A percentile compares a stretch with the other conserved stretches of the same genome.
Evolutionary conservation across 1,140 invertebrate genomes (phyloP).

Genomic region (Pogonomyrmex barbatus): DNA sequence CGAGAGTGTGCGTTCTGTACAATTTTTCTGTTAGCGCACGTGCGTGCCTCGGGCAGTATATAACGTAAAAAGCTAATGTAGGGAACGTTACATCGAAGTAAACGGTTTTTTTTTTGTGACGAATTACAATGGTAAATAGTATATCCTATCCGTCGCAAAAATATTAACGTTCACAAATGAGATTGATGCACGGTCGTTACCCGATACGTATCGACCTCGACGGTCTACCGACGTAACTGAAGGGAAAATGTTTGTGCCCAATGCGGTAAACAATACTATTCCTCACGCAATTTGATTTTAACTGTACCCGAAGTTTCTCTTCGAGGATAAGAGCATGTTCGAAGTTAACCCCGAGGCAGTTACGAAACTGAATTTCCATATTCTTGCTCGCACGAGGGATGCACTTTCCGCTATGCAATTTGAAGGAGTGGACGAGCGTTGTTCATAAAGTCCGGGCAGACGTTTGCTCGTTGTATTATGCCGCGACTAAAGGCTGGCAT

Average conservation of each 20-base stretch:
- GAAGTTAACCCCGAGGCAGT: conserved; percentile 51
- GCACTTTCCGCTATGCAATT: conserved; percentile 55
- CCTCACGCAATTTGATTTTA: conserved; percentile 55
- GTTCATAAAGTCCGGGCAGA: conserved; percentile 53
- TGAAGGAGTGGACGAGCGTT: conserved; percentile 52
- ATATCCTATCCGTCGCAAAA: not conserved
- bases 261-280: conserved; percentile 44
- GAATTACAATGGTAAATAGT: not conserved
- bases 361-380: conserved; percentile 59
- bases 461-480: not conserved
- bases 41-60: not conserved
- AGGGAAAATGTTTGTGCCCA: conserved; percentile 35
- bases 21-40: conserved; percentile 27
- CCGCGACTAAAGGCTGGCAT: not conserved
- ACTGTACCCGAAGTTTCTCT: conserved; percentile 27
- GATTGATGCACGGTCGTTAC: not conserved
- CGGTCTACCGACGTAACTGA: conserved; percentile 7
- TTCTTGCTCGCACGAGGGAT: conserved; percentile 31
- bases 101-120: not conserved
- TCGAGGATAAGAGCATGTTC: conserved; percentile 43
- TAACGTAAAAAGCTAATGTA: conserved; percentile 8
- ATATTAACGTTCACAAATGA: conserved; percentile 9
- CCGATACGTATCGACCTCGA: not conserved
- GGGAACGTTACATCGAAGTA: not conserved
- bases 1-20: not conserved